phyloP scores from a whole-genome alignment of 37 sponge, comb jelly and placozoan species.

The Beroe forskalii region DNA sequence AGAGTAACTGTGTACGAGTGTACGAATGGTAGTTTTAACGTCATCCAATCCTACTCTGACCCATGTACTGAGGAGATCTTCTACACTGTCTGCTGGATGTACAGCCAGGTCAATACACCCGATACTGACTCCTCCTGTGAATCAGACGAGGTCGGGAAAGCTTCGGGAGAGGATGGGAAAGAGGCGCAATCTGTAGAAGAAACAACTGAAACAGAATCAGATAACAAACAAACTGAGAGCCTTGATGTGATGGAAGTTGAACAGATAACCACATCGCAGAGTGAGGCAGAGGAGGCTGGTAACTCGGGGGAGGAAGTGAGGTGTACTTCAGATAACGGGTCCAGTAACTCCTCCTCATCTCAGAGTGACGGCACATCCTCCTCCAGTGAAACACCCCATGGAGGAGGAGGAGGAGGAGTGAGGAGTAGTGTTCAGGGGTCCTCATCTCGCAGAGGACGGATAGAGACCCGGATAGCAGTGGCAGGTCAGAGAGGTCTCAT shows the following conservation, averaged over 20 bases:
- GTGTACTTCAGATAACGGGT: neutral
- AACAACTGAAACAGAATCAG: neutral
- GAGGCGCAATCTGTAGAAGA: neutral
- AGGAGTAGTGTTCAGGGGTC: neutral
- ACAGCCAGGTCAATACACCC: neutral
- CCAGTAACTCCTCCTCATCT: neutral
- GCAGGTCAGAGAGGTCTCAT: constrained; percentile 88
- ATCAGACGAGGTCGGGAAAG: too few relatives aligned
- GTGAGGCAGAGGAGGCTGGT: neutral
- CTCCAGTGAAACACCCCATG: too few relatives aligned
- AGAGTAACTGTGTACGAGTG: constrained; percentile 63
- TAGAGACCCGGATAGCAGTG: constrained; percentile 62
- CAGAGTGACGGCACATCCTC: neutral
- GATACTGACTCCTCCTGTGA: too few relatives aligned
- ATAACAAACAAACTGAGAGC: neutral
- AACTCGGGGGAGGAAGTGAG: neutral
- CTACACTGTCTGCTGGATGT: constrained; percentile 61
- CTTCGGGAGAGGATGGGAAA: too few relatives aligned
- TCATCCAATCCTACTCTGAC: constrained; percentile 61
- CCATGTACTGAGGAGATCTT: constrained; percentile 44
- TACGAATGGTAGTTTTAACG: neutral
- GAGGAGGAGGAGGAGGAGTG: too few relatives aligned
- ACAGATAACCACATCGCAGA: too few relatives aligned
- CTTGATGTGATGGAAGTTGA: too few relatives aligned
- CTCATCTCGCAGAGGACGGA: neutral